Percentiles rank a stretch among this genome's conserved stretches.
Evolutionary conservation across 2,888 invertebrate genomes (phyloP).

Genomic region (Drosophila birchii): DNA sequence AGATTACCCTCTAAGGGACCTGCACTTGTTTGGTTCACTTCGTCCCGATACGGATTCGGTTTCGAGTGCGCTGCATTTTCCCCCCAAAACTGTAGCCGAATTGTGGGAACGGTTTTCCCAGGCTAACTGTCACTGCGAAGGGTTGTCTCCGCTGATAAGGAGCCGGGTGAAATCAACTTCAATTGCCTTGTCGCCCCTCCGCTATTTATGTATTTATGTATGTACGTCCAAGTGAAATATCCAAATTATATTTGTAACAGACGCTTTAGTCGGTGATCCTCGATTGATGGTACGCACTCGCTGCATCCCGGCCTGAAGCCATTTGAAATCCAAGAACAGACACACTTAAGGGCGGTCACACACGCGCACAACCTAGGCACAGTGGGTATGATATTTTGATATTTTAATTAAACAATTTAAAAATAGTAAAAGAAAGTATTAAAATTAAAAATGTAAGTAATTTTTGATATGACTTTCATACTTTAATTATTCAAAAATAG

Average conservation of each 20-base stretch:
- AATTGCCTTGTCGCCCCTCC: constrained; percentile 1
- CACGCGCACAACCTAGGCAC: constrained; percentile 47
- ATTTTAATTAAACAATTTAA: too few relatives aligned
- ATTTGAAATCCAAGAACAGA: constrained; percentile 46
- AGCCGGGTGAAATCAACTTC: constrained; percentile 5
- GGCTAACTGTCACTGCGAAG: constrained; percentile 61
- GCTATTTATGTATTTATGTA: constrained; percentile 3
- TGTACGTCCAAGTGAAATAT: constrained; percentile 40
- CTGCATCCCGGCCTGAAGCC: neutral
- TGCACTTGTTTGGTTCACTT: constrained; percentile 37
- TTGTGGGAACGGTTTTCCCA: constrained; percentile 59
- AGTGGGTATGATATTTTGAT: neutral
- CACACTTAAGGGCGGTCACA: constrained; percentile 38
- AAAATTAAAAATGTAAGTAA: neutral
- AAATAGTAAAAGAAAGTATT: neutral
- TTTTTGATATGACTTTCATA: accelerated
- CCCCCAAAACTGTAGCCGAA: constrained; percentile 7
- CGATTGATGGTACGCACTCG: constrained; percentile 26
- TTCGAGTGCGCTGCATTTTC: neutral
- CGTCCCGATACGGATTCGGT: neutral
- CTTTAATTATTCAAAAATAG: too few relatives aligned
- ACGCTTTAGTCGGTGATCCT: constrained; percentile 38
- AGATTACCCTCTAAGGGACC: constrained; percentile 23
- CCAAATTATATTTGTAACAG: constrained; percentile 64
- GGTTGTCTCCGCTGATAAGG: constrained; percentile 40